Conservation (phyloP, 2,888 invertebrate species). For the Tuta absoluta region DNA sequence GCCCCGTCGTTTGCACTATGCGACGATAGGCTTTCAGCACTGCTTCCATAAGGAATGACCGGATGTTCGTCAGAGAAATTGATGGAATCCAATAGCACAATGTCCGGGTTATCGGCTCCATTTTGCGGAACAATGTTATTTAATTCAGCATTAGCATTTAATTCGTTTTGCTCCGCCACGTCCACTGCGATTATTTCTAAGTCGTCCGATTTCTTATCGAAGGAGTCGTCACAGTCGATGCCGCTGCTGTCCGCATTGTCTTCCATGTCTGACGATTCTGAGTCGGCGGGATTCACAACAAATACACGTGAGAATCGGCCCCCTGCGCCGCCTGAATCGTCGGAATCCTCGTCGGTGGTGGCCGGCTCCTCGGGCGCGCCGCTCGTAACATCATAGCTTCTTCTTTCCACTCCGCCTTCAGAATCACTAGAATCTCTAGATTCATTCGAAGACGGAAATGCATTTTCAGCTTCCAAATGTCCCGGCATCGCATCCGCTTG, state of each 20-base stretch:
- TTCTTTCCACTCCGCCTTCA: slow-evolving; percentile 65
- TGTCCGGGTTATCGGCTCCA: slow-evolving; percentile 49
- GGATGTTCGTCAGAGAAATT: slow-evolving; percentile 65
- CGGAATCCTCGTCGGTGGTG: slow-evolving; percentile 76
- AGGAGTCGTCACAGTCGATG: slow-evolving; percentile 84
- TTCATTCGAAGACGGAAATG: slow-evolving; percentile 79
- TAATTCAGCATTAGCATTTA: slow-evolving; percentile 49
- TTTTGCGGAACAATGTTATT: slow-evolving; percentile 50
- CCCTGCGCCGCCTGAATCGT: slow-evolving; percentile 80
- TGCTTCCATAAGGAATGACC: slow-evolving; percentile 54
- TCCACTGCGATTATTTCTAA: slow-evolving; percentile 66
- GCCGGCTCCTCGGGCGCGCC: slow-evolving; percentile 73
- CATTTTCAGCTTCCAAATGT: slow-evolving; percentile 77
- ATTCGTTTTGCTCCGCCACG: slow-evolving; percentile 54
- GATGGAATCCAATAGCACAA: slow-evolving; percentile 65
- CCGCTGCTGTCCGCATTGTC: slow-evolving; percentile 82
- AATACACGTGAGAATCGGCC: slow-evolving; percentile 84
- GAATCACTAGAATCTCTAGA: slow-evolving; percentile 74
- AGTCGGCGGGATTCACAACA: slow-evolving; percentile 84
- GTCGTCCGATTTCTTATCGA: slow-evolving; percentile 74
- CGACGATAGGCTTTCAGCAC: slow-evolving; percentile 44
- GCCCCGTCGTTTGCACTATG: slow-evolving; percentile 46
- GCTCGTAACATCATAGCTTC: slow-evolving; percentile 73
- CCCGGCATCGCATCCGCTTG: slow-evolving; percentile 67
- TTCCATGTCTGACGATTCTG: slow-evolving; percentile 80